A percentile compares a stretch with the other conserved stretches of the same genome.
These are phyloP conservation scores for Amphibalanus amphitrite DNA, from an alignment of 1,140 invertebrate species.

Conservation along the genomic window DNA sequence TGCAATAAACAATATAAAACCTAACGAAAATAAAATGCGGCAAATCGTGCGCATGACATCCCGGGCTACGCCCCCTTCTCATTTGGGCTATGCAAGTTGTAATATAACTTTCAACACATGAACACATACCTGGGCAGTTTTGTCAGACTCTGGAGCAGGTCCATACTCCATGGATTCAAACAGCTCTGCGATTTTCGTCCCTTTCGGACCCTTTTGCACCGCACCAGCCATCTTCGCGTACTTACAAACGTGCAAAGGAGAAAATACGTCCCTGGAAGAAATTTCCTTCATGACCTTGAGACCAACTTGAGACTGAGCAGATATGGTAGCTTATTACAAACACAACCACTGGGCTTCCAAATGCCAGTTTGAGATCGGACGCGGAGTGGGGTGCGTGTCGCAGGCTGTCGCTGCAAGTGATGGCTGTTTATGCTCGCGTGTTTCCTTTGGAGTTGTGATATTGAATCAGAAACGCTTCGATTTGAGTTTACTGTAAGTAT, in stretches of 20 bases:
- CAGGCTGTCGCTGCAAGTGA: too few species aligned
- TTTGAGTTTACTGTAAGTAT: too few species aligned
- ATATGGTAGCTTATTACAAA: not conserved
- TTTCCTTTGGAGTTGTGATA: too few species aligned
- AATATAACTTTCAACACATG: too few species aligned
- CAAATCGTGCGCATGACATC: too few species aligned
- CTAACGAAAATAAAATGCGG: too few species aligned
- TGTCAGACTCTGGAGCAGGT: slow-evolving; percentile 17
- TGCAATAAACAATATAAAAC: too few species aligned
- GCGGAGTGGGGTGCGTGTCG: too few species aligned
- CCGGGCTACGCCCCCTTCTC: too few species aligned
- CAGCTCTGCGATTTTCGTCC: slow-evolving; percentile 10
- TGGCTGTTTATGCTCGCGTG: too few species aligned
- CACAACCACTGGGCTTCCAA: not conserved
- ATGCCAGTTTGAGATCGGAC: not conserved
- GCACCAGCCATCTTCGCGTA: not conserved
- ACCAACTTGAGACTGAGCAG: not conserved
- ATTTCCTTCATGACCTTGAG: not conserved
- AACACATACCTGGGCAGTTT: slow-evolving; percentile 14
- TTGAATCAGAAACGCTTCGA: too few species aligned
- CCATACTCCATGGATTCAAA: slow-evolving; percentile 20
- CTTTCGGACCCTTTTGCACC: not conserved
- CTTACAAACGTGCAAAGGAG: not conserved
- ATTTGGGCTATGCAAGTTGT: too few species aligned
- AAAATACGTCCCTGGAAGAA: not conserved